Conservation (phyloP, 2,113 vertebrate genomes). For the Puntigrus tetrazona region DNA sequence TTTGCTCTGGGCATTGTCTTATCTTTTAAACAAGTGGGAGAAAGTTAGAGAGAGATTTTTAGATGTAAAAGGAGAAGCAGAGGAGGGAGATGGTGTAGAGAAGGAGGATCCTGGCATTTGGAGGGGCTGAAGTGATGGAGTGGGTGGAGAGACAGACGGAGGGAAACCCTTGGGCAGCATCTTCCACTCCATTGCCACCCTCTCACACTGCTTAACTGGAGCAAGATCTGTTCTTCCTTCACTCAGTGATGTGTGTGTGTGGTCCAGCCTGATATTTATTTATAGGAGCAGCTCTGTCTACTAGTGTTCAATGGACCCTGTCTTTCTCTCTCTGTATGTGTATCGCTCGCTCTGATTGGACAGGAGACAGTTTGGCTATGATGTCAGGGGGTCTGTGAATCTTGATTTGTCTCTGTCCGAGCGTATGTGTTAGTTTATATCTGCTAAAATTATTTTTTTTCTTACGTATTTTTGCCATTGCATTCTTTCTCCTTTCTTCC, state of each 20-base stretch:
- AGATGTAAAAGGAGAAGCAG: slow-evolving; percentile 35
- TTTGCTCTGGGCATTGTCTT: background rate
- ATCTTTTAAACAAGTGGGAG: slow-evolving; percentile 38
- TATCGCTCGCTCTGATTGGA: slow-evolving; percentile 17
- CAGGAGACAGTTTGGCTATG: slow-evolving; percentile 17
- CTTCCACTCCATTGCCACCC: slow-evolving; percentile 25
- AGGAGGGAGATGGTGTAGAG: slow-evolving; percentile 53
- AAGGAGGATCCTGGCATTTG: slow-evolving; percentile 47
- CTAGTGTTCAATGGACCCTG: background rate
- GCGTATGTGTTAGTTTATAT: background rate
- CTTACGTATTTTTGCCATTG: background rate
- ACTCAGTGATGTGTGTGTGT: slow-evolving; percentile 12
- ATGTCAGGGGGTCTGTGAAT: slow-evolving; percentile 15
- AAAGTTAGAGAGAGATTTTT: slow-evolving; percentile 1
- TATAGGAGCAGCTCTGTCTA: slow-evolving; percentile 21
- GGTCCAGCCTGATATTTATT: slow-evolving; percentile 30
- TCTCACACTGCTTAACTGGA: slow-evolving; percentile 42
- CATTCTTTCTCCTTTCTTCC: background rate
- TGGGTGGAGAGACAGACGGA: slow-evolving; percentile 36
- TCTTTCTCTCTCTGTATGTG: background rate
- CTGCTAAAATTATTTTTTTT: background rate
- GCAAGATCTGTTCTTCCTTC: slow-evolving; percentile 35
- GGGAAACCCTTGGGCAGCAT: slow-evolving; percentile 38
- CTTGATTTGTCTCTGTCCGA: background rate
- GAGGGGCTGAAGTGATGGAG: slow-evolving; percentile 35